A percentile compares a stretch with the other conserved stretches of the same genome.
Conservation (phyloP, 1,140 invertebrate genomes). For the Aphidius gifuensis region DNA sequence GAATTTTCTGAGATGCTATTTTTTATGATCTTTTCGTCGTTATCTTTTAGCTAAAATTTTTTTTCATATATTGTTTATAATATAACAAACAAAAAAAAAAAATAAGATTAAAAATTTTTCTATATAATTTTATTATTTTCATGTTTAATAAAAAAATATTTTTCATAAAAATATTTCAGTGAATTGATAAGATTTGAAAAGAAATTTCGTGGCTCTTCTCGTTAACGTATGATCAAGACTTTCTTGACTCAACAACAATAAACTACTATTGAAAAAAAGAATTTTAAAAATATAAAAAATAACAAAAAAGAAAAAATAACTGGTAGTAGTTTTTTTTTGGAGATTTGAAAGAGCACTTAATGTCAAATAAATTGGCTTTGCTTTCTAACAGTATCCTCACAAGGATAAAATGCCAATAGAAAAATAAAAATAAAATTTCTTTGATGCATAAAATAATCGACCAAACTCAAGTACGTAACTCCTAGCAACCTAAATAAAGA, state of each 20-base stretch:
- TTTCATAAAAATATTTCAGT: slow-evolving; percentile 17
- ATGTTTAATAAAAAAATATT: not conserved
- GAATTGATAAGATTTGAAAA: slow-evolving; percentile 30
- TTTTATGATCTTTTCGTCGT: too few species aligned
- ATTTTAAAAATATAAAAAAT: not conserved
- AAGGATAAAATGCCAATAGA: slow-evolving; percentile 3
- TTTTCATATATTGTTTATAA: too few species aligned
- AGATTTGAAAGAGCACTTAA: slow-evolving; percentile 1
- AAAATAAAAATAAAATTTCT: slow-evolving; percentile 2
- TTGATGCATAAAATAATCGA: slow-evolving; percentile 16
- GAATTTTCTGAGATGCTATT: too few species aligned
- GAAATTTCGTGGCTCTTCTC: slow-evolving; percentile 26
- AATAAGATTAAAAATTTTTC: too few species aligned
- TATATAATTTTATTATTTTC: too few species aligned
- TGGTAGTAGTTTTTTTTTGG: not conserved
- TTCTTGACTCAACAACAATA: slow-evolving; percentile 10
- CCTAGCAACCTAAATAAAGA: slow-evolving; percentile 12
- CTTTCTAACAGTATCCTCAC: not conserved
- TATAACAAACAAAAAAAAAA: too few species aligned
- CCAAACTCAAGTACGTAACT: slow-evolving; percentile 12
- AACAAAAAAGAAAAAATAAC: not conserved
- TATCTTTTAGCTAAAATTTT: too few species aligned
- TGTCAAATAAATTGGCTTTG: slow-evolving; percentile 8
- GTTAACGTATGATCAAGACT: slow-evolving; percentile 25
- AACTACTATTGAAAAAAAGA: not conserved